Base-by-base conservation (phyloP, 2,888 invertebrate genomes). In the Cinara cedri region DNA sequence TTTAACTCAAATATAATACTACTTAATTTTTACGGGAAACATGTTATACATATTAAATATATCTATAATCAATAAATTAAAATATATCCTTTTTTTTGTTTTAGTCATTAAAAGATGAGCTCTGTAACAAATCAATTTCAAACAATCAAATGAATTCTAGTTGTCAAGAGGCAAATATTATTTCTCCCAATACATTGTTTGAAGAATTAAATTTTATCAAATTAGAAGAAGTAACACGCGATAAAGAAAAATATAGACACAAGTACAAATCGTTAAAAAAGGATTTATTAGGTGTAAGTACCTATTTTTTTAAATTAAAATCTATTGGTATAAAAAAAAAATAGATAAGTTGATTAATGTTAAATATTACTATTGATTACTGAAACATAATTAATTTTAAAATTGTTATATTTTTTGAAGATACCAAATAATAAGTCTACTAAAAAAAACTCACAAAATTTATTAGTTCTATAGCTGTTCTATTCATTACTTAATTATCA, bases 181-280 rank as follows among this genome's bases (percentile, higher is more conserved):
- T 42, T 1, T 10, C 66, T n/a, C 42, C 70, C 11, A 78, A 70
- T 70, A 78, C 78, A 49, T 78, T 78, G 21, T 78, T 70, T 70
- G 70, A 78, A 51, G 78, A 78, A 78, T 70, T 78, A n/a, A 78
- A 11, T 21, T 78, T 60, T 70, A 3, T 70, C 0, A 78, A 78
- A 68, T 55, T 78, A 60, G 78, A 78, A 70, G 78, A 78, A 70
- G 70, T 70, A 42, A 78, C 78, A 16, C 66, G 34, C 16, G 78
- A 78, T n/a, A 78, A 78, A 78, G 78, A 78, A 42, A 78, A 78
- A 24, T 78, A 68, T 51, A 62, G 57, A n/a, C 78, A 78, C 13
- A 78, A 78, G 13, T 78, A 78, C 21, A 78, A 78, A 70, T 68
- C 60, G 3, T 3, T 49, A 11, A 78, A 60, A 78, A 78, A 51